A percentile compares a stretch with the other conserved stretches of the same genome.
phyloP scores from a whole-genome alignment of 2,888 invertebrate genomes.

The Andricus quercusramuli region DNA sequence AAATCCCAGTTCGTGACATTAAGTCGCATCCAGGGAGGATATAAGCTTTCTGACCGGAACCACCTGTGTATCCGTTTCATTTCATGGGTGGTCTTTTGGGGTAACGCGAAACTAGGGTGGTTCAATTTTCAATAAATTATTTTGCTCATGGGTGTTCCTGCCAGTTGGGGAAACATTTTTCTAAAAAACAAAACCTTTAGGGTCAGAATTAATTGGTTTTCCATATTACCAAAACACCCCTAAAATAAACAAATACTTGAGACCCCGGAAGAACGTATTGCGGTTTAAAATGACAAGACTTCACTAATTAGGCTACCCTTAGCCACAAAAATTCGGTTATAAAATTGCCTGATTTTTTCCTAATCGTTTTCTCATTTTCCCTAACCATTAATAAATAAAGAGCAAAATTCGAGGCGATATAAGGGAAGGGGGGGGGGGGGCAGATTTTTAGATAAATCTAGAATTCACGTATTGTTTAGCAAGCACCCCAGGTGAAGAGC shows the following conservation, averaged over 20 bases:
- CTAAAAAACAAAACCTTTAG: neutral
- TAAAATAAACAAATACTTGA: neutral
- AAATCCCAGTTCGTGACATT: constrained; percentile 20
- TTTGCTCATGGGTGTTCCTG: neutral
- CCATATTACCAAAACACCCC: neutral
- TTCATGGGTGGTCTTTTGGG: constrained; percentile 69
- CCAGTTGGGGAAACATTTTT: constrained; percentile 11
- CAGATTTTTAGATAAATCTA: too few species aligned
- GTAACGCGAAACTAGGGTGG: constrained; percentile 61
- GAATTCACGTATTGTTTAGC: too few species aligned
- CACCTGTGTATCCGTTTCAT: constrained; percentile 71
- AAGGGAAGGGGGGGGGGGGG: too few species aligned
- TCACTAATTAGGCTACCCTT: too few species aligned
- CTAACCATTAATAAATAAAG: too few species aligned
- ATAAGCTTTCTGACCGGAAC: constrained; percentile 57
- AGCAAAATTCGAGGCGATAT: too few species aligned
- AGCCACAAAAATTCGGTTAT: too few species aligned
- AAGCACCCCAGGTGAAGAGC: too few species aligned
- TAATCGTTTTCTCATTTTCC: too few species aligned
- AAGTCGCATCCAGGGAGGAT: constrained; percentile 19
- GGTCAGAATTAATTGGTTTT: neutral
- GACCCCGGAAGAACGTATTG: neutral
- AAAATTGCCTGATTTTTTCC: too few species aligned
- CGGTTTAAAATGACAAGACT: too few species aligned
- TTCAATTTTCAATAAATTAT: neutral